Evolutionary conservation across 2,888 invertebrate species (phyloP).

Genomic region (Dryocosmus kuriphilus): DNA sequence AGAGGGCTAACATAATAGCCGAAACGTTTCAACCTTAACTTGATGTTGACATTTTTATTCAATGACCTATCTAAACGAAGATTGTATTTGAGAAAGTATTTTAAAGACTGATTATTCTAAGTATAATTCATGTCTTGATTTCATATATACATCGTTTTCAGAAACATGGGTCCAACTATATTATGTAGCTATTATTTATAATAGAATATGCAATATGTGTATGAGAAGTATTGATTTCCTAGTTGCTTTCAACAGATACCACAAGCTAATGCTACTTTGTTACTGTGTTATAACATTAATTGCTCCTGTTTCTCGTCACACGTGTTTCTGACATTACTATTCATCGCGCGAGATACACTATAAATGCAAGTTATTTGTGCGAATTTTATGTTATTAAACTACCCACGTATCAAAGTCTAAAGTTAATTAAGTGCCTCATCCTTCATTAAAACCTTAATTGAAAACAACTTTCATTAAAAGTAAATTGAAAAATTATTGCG

Average conservation of each 20-base stretch:
- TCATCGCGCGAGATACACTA: conserved; percentile 41
- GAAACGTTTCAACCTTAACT: too few relatives aligned
- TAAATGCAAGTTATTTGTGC: not conserved
- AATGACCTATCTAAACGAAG: too few relatives aligned
- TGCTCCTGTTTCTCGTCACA: conserved; percentile 44
- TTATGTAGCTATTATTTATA: conserved; percentile 14
- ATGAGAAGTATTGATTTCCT: conserved; percentile 35
- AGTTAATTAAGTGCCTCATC: conserved; percentile 34
- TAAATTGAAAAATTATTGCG: too few relatives aligned
- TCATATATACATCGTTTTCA: not conserved
- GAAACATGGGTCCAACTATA: conserved; percentile 18
- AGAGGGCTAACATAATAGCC: too few relatives aligned
- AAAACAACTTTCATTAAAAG: too few relatives aligned
- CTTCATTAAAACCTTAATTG: too few relatives aligned
- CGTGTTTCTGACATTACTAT: conserved; percentile 46
- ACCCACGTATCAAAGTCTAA: conserved; percentile 39
- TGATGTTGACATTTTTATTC: too few relatives aligned
- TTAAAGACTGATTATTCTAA: not conserved
- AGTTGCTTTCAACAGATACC: conserved; percentile 23
- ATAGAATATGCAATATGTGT: conserved; percentile 31
- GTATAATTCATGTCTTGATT: not conserved
- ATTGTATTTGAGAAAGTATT: not conserved
- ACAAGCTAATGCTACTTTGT: conserved; percentile 39
- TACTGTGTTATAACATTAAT: conserved; percentile 33
- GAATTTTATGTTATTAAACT: conserved; percentile 40